A percentile compares a stretch with the other conserved stretches of the same genome.
phyloP scores from a whole-genome alignment of 2,888 invertebrate species.

The Luperina nickerlii region DNA sequence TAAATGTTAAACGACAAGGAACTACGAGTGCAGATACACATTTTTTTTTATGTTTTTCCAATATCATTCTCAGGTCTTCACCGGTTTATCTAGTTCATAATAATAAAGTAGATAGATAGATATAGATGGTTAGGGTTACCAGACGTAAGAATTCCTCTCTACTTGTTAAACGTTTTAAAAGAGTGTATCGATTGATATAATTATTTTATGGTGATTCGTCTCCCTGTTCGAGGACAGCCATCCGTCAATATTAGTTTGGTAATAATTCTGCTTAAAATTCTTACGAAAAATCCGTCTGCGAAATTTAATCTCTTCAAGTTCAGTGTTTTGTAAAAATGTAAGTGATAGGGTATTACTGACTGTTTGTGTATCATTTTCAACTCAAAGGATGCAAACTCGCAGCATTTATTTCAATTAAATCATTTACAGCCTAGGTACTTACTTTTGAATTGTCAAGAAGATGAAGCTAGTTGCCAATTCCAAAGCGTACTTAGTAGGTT shows the following conservation, averaged over 20 bases:
- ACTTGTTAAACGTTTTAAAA: background rate
- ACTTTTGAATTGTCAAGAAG: background rate
- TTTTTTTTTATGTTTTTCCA: slow-evolving; percentile 53
- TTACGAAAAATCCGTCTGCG: slow-evolving; percentile 3
- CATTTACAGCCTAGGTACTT: background rate
- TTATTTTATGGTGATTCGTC: slow-evolving; percentile 17
- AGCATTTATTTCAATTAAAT: background rate
- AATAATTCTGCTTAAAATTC: slow-evolving; percentile 6
- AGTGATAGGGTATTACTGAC: background rate
- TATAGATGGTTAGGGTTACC: slow-evolving; percentile 34
- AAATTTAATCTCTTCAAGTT: slow-evolving; percentile 6
- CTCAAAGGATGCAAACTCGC: background rate
- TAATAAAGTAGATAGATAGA: slow-evolving; percentile 32
- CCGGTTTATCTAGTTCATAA: slow-evolving; percentile 48
- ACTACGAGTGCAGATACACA: slow-evolving; percentile 48
- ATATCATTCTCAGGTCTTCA: slow-evolving; percentile 42
- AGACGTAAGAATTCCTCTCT: background rate
- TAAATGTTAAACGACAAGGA: slow-evolving; percentile 43
- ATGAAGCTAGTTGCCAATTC: background rate
- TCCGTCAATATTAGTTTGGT: slow-evolving; percentile 20
- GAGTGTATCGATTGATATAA: background rate
- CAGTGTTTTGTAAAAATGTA: background rate
- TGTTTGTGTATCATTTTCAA: background rate
- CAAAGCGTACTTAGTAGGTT: background rate
- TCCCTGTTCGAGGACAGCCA: background rate